Evolutionary conservation across 2,113 vertebrate genomes (phyloP), one percentile per base, ranked within the genome.

Genomic region (Mirza zaza): DNA sequence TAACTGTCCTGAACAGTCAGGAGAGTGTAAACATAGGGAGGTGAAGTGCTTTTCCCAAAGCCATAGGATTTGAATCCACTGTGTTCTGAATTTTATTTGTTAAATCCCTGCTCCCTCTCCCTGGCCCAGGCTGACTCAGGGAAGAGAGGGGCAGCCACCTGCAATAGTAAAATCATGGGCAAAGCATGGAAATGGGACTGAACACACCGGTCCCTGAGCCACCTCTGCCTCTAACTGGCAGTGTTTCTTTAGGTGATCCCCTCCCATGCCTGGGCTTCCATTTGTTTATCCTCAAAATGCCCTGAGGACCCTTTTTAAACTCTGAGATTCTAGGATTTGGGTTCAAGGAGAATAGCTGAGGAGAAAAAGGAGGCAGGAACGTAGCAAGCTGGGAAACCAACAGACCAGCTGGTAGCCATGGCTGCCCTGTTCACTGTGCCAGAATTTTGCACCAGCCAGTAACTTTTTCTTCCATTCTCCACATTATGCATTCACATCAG

Each of bases 401-500:
- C 1, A 7, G 21, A 45, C 20, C 13, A 6, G 63, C 32, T 5
- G 34, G 14, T 10, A 14, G 42, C 61, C 42, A 23, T 3, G 48
- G 55, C 27, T 81, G 52, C 27, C 73, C 39, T 20, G 9, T 25
- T 34, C 57, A 25, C 61, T 50, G 48, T 57, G 48, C 57, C 36
- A 34, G 50, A 79, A 76, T 82, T 87, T 55, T 42, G 14, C 14
- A 14, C 90, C 29, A 34, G 3, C 55, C n/a, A 27, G 48, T 18
- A 70, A 65, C 52, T 80, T 84, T 87, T 13, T n/a, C 71, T 55
- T 57, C 70, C 21, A 0, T 70, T n/a, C 71, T 85, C 63, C 39
- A 8, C 94, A 95, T 97, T 97, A 73, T 55, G 70, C 81, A 98
- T 97, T 97, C 71, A 25, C 92, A 73, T 86, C 94, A 79, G 87